Conservation (phyloP, 2,888 invertebrate genomes). For the Agrilus biguttatus region DNA sequence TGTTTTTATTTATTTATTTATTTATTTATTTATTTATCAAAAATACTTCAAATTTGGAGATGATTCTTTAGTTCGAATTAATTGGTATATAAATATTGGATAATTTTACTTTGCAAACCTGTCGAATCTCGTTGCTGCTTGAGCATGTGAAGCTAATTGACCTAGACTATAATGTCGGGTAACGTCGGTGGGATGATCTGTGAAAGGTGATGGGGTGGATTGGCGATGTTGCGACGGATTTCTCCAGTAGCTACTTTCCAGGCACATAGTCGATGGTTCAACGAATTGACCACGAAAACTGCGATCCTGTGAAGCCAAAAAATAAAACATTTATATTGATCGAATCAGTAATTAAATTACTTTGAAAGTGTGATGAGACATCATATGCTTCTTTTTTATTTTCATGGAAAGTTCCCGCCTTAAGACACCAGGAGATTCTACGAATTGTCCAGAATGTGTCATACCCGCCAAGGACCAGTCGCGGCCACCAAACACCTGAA, state of each 20-base stretch:
- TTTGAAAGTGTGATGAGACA: conserved; percentile 42
- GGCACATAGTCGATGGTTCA: conserved; percentile 32
- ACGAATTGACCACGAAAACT: conserved; percentile 30
- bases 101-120: conserved; percentile 16
- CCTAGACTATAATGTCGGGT: conserved; percentile 32
- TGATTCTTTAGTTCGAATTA: too few species aligned
- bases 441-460: conserved; percentile 30
- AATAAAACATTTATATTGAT: not conserved
- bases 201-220: conserved; percentile 31
- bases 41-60: too few species aligned
- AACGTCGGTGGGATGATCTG: conserved; percentile 31
- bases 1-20: too few species aligned
- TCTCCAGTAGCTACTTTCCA: conserved; percentile 34
- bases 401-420: conserved; percentile 46
- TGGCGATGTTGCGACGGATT: conserved; percentile 30
- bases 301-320: conserved; percentile 16
- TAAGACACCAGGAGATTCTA: conserved; percentile 34
- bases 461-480: conserved; percentile 55
- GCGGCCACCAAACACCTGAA: conserved; percentile 70
- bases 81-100: not conserved
- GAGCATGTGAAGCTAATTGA: conserved; percentile 28
- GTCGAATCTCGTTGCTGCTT: conserved; percentile 29
- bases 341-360: conserved; percentile 14
- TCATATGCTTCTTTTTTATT: conserved; percentile 52
- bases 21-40: too few species aligned